Conservation (phyloP, 1,140 invertebrate species). For the Trachymyrmex septentrionalis region DNA sequence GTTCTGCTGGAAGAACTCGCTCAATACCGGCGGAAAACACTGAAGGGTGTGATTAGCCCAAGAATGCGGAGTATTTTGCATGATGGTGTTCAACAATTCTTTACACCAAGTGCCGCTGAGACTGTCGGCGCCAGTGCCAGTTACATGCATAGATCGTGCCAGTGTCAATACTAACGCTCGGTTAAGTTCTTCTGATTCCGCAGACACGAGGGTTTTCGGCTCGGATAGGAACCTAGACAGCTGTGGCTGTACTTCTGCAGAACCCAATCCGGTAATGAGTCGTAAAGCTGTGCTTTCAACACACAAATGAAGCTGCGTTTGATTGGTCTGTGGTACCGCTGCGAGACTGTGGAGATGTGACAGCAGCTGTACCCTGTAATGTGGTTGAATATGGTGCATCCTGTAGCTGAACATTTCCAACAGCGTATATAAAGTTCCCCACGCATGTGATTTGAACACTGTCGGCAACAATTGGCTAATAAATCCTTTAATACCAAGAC, state of each 20-base stretch:
- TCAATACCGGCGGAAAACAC: conserved; percentile 95
- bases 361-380: conserved; percentile 96
- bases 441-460: conserved; percentile 96
- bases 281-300: conserved; percentile 97
- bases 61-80: conserved; percentile 97
- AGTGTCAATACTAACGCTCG: conserved; percentile 96
- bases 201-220: conserved; percentile 95
- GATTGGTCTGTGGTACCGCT: conserved; percentile 96
- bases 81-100: conserved; percentile 95
- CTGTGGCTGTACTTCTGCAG: conserved; percentile 96
- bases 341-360: conserved; percentile 96
- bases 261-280: conserved; percentile 96
- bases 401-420: conserved; percentile 99
- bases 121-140: conserved; percentile 88
- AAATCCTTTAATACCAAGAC: conserved; percentile 98
- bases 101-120: conserved; percentile 95
- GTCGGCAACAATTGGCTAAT: conserved; percentile 96
- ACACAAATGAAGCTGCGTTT: conserved; percentile 97
- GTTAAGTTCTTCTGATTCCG: conserved; percentile 98
- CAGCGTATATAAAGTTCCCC: conserved; percentile 97
- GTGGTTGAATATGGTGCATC: conserved; percentile 98
- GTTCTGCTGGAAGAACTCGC: conserved; percentile 95
- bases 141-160: conserved; percentile 97
- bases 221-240: conserved; percentile 95
- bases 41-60: conserved; percentile 97